Base-by-base conservation (phyloP, 2,797 vertebrate species). In the Crotalus adamanteus region DNA sequence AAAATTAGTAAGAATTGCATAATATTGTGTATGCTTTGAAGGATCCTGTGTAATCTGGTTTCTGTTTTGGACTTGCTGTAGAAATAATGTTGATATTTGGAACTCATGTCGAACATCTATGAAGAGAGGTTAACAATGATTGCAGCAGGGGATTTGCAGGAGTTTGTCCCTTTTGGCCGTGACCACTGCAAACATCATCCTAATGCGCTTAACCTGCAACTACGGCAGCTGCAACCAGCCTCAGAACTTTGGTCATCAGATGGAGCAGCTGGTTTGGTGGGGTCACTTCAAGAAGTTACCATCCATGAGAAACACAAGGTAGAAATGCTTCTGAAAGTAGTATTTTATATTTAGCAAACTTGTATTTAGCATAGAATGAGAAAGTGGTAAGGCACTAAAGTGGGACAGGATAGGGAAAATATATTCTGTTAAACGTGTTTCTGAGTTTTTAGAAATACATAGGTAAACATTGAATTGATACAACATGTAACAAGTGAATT, bases 31-130 rank as follows among this genome's bases (percentile, higher is more conserved):
- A 3, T 26, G 28, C 20, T 78, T 3, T 90, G 8, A 90, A 90
- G 69, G 83, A 47, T 93, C 90, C 88, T 6, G n/a, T 12, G 61
- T 93, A 93, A 51, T 31, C 61, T 87, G 51, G 95, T 26, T 42
- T 90, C 65, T 92, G 63, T 93, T 86, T 92, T 78, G 83, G 59
- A 92, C 95, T 95, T 85, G 86, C 91, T 78, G 5, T 96, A 98
- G 98, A 99, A 99, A 99, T 99, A 99, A 99, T 99, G 99, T 98
- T 99, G 99, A 99, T 99, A 99, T 98, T 98, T 98, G 98, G 98
- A 98, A 99, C 98, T 98, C 99, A 99, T 99, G 99, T 99, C 99
- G 99, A 98, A 99, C 98, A 98, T 99, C 98, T 99, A 98, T 99
- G 99, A 99, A 98, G 99, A 99, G 98, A 98, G 98, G 98, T 98